phyloP scores from a whole-genome alignment of 2,888 invertebrate species.

The Tridacna crocea region DNA sequence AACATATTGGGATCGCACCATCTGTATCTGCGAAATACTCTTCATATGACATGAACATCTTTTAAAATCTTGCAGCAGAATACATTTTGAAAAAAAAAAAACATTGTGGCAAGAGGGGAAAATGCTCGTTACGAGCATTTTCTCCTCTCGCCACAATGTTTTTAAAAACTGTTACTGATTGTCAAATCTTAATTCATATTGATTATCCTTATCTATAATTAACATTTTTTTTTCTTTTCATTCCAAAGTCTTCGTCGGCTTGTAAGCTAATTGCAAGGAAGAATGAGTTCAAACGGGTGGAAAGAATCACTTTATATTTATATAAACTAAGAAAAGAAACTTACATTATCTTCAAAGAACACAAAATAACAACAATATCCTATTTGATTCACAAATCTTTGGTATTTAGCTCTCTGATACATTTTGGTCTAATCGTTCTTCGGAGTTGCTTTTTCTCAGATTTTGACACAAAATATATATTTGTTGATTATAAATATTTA shows the following conservation, averaged over 20 bases:
- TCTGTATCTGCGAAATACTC: no score
- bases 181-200: no score
- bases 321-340: conserved; percentile 25
- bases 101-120: not conserved
- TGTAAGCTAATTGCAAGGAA: no score
- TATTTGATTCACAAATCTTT: conserved; percentile 40
- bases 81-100: not conserved
- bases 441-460: not conserved
- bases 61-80: no score
- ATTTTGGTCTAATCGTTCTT: not conserved
- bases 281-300: no score
- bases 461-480: conserved; percentile 10
- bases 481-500: conserved; percentile 14
- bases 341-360: conserved; percentile 31
- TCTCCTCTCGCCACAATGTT: not conserved
- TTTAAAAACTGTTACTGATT: not conserved
- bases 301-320: not conserved
- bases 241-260: no score
- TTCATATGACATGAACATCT: no score
- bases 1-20: no score
- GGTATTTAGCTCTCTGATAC: conserved; percentile 27
- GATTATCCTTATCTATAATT: no score
- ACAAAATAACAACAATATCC: conserved; percentile 33
- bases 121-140: not conserved
- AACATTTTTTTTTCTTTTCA: no score